Evolutionary conservation across 2,888 invertebrate species (phyloP), one percentile per base, ranked within the genome.

Genomic region (Diarsia brunnea): DNA sequence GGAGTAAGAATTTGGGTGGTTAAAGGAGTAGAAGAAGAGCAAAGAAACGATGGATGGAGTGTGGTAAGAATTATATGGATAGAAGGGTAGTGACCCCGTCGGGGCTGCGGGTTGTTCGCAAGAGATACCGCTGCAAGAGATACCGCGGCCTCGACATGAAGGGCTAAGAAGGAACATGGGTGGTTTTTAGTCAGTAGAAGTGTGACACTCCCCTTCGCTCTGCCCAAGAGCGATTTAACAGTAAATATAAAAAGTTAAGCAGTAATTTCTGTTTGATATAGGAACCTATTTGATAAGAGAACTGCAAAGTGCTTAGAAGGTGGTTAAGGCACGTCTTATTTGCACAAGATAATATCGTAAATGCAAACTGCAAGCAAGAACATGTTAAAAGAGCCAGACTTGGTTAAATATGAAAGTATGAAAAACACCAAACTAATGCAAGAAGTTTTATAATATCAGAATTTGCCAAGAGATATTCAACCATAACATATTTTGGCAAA

Each of bases 291-390:
- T 61, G 21, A 61, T 61, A 61, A 61, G 63, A n/a, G 24, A 38
- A 31, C n/a, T 68, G 47, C n/a, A 38, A 78, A 78, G 53, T 63
- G 27, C 27, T 70, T 3, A n/a, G 27, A 0, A 27, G 38, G 7
- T 51, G n/a, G 24, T 51, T 16, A 51, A 14, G 24, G 31, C 31
- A 45, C 58, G 27, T 38, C 65, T 73, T 78, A 73, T 78, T 79
- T 78, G 79, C 24, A 73, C 51, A 79, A 64, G 79, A 80, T 64
- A 75, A 75, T 64, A 79, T 80, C 49, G n/a, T 51, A 27, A 68
- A 80, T 51, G 51, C 58, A 79, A 74, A 78, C 55, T 74, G 63
- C 74, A 74, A 67, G 61, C n/a, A 14, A 61, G 27, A 74, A 68
- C 24, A 47, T 47, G 45, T n/a, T 65, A 61, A 68, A 45, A 68